These are phyloP conservation scores for human DNA, from an alignment of 2,113 vertebrate species.

Conservation along the genomic window DNA sequence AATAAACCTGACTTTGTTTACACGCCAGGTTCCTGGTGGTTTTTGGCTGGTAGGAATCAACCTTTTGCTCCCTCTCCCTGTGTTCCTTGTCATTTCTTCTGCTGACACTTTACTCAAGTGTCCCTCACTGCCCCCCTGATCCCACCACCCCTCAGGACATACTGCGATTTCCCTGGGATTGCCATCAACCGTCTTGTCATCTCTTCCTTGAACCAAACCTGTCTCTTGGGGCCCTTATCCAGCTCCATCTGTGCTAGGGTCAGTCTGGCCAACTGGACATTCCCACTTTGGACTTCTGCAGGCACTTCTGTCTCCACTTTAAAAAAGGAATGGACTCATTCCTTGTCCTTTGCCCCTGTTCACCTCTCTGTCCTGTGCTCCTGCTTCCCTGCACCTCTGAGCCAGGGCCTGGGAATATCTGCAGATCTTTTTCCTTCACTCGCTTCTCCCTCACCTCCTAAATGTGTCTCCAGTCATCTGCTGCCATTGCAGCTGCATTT, in stretches of 20 bases:
- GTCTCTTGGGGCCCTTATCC: background rate
- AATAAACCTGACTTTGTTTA: background rate
- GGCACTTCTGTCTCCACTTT: background rate
- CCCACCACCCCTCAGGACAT: background rate
- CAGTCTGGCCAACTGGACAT: background rate
- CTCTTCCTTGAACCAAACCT: background rate
- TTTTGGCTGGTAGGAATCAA: background rate
- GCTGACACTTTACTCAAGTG: background rate
- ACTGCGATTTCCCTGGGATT: background rate
- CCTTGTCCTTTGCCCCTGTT: background rate
- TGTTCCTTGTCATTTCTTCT: background rate
- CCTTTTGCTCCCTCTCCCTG: background rate
- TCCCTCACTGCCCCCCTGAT: background rate
- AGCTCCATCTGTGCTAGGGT: background rate
- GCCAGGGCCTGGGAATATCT: background rate
- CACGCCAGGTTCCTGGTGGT: accelerated
- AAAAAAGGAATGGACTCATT: background rate
- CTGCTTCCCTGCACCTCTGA: background rate
- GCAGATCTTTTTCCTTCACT: too few species aligned
- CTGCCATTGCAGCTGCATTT: too few species aligned
- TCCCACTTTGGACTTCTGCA: background rate
- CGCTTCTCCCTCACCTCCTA: background rate
- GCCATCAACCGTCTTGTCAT: background rate
- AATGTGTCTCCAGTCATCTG: background rate
- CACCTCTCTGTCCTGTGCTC: background rate